Evolutionary conservation across 2,888 invertebrate species (phyloP).

Genomic region (Amphipoea lucens): DNA sequence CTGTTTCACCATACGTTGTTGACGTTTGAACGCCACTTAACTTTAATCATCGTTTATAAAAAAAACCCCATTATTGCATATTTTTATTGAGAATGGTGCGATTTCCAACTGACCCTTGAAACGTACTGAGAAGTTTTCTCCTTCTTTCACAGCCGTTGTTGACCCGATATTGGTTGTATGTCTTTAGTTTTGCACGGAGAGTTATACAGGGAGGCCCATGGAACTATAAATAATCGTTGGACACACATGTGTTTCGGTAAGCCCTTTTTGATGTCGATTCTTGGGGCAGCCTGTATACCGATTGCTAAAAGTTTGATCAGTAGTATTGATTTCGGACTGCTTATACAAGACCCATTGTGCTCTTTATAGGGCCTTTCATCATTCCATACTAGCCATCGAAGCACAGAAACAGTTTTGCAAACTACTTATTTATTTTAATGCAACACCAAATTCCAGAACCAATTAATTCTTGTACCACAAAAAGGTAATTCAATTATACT

Average conservation of each 20-base stretch:
- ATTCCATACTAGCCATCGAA: not conserved
- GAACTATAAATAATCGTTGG: not conserved
- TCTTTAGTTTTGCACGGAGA: not conserved
- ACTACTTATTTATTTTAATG: constrained; percentile 28
- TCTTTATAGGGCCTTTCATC: not conserved
- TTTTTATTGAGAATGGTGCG: not conserved
- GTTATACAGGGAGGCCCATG: not conserved
- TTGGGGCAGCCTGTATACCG: not conserved
- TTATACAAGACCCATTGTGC: too few species aligned
- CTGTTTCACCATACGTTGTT: not conserved
- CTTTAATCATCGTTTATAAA: not conserved
- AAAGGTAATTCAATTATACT: constrained; percentile 64
- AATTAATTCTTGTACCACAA: constrained; percentile 58
- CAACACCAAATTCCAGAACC: constrained; percentile 32
- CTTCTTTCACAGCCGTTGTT: not conserved
- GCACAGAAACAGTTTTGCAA: not conserved
- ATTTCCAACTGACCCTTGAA: not conserved
- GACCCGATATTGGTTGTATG: not conserved
- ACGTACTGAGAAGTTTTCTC: not conserved
- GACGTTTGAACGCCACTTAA: not conserved
- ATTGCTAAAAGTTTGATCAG: not conserved
- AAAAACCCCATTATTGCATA: not conserved
- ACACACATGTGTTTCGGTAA: not conserved
- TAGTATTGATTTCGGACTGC: not conserved
- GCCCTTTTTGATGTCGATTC: not conserved